Conservation (phyloP, 2,888 invertebrate species). For the Epinotia demarniana region DNA sequence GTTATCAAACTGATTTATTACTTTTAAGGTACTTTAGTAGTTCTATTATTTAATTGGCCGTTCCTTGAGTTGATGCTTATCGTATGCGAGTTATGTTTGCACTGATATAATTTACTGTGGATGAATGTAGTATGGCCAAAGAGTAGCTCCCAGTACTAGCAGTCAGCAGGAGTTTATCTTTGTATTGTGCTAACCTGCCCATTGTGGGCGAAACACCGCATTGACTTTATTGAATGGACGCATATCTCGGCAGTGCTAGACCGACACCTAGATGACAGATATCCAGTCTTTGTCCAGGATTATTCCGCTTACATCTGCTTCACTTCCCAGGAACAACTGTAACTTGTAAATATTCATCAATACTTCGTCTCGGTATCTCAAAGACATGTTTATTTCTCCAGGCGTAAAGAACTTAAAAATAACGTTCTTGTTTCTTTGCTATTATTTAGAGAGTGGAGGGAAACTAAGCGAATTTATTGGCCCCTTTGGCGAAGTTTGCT, state of each 20-base stretch:
- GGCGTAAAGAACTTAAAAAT: constrained; percentile 33
- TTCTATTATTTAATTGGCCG: too few relatives aligned
- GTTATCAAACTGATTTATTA: too few relatives aligned
- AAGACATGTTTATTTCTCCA: constrained; percentile 11
- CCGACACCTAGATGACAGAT: constrained; percentile 39
- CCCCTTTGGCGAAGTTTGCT: constrained; percentile 39
- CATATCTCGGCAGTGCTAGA: constrained; percentile 36
- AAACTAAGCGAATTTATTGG: constrained; percentile 37
- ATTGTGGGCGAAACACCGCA: constrained; percentile 33
- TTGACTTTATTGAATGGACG: constrained; percentile 38
- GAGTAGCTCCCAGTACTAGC: background rate
- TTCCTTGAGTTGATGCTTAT: too few relatives aligned
- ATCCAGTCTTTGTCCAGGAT: constrained; percentile 35
- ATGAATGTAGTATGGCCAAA: background rate
- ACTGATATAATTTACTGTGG: background rate
- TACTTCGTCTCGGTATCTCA: background rate
- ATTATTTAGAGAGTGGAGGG: constrained; percentile 20
- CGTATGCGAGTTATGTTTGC: too few relatives aligned
- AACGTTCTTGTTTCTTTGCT: constrained; percentile 27
- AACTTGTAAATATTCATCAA: constrained; percentile 30
- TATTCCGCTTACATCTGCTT: constrained; percentile 21
- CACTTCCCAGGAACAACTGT: constrained; percentile 12
- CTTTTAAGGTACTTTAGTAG: too few relatives aligned
- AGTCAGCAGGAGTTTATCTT: constrained; percentile 29
- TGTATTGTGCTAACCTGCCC: constrained; percentile 39